phyloP scores from a whole-genome alignment of 2,797 vertebrate species.

The Podarcis lilfordi region DNA sequence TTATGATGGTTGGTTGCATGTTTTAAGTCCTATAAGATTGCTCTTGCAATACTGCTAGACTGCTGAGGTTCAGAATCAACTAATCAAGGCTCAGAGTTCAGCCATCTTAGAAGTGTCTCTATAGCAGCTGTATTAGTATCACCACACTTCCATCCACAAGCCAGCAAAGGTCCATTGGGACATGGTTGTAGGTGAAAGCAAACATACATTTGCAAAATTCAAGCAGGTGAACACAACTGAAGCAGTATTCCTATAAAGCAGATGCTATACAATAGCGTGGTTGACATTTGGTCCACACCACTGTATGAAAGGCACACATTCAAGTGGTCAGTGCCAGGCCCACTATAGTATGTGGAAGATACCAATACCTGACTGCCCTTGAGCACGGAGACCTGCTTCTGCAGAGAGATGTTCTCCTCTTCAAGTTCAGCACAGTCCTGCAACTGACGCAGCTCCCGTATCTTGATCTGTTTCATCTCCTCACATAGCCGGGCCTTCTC shows the following conservation, averaged over 20 bases:
- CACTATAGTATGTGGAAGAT: no score
- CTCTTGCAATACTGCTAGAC: background rate
- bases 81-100: background rate
- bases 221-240: background rate
- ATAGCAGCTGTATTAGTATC: background rate
- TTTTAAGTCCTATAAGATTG: no score
- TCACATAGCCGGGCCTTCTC: constrained; percentile 83
- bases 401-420: constrained; percentile 87
- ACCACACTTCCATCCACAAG: background rate
- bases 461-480: constrained; percentile 86
- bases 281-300: background rate
- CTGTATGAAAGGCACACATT: background rate
- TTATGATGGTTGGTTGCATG: no score
- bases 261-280: background rate
- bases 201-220: background rate
- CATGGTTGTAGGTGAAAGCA: background rate
- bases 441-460: constrained; percentile 82
- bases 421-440: constrained; percentile 87
- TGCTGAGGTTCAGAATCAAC: background rate
- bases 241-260: background rate
- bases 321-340: background rate
- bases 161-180: background rate
- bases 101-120: no score
- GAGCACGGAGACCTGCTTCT: constrained; percentile 87
- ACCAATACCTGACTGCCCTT: constrained; percentile 85